A percentile compares a stretch with the other conserved stretches of the same genome.
phyloP scores from a whole-genome alignment of 2,797 vertebrate genomes.

The Synanceia verrucosa region DNA sequence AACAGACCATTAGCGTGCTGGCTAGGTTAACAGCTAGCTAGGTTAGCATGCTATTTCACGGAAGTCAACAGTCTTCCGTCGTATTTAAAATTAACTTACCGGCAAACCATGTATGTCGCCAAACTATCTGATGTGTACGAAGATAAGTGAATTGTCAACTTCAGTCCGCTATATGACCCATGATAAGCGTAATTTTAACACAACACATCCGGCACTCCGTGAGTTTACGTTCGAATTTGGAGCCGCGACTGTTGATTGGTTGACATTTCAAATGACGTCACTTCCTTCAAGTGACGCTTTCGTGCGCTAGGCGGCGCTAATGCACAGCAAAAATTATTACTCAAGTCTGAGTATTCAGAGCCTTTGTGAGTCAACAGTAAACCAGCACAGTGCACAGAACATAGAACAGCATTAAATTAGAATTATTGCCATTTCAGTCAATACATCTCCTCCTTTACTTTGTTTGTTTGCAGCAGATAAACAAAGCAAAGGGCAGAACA shows the following conservation, averaged over 20 bases:
- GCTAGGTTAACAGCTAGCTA: slow-evolving; percentile 35
- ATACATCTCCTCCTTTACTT: slow-evolving; percentile 2
- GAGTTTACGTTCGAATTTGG: slow-evolving; percentile 71
- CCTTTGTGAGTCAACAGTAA: slow-evolving; percentile 4
- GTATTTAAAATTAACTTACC: slow-evolving; percentile 12
- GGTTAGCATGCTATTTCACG: slow-evolving; percentile 13
- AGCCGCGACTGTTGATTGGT: slow-evolving; percentile 68
- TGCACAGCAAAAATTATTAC: background rate
- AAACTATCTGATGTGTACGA: rapidly evolving
- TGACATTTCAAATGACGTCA: slow-evolving; percentile 23
- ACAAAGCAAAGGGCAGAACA: slow-evolving; percentile 22
- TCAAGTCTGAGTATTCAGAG: background rate
- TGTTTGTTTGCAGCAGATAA: slow-evolving; percentile 11
- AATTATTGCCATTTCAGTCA: slow-evolving; percentile 21
- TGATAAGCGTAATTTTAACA: background rate
- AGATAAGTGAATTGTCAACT: background rate
- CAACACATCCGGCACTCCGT: rapidly evolving
- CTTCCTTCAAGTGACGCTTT: slow-evolving; percentile 9
- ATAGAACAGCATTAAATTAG: slow-evolving; percentile 46
- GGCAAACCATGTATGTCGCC: too few species aligned
- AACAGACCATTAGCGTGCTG: slow-evolving; percentile 2
- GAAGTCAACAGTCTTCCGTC: background rate
- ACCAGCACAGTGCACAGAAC: background rate
- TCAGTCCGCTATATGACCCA: background rate
- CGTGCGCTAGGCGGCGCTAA: slow-evolving; percentile 45